Percentiles rank a stretch among this genome's conserved stretches.
Conservation (phyloP, 2,113 vertebrate genomes). For the Eretmochelys imbricata region DNA sequence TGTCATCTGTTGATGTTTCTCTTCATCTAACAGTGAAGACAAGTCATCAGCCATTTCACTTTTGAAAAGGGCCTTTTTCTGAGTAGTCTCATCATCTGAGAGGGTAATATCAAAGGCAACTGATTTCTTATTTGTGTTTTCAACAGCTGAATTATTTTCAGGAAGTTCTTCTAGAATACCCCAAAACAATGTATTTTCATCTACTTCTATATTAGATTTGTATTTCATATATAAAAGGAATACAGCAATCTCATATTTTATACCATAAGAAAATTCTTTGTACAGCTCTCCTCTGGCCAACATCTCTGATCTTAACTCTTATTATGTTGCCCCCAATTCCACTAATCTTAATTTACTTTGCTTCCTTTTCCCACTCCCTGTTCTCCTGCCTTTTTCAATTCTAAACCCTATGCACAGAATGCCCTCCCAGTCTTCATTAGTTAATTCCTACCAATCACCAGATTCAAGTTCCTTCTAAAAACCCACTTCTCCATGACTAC, state of each 20-base stretch:
- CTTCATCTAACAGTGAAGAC: conserved; percentile 80
- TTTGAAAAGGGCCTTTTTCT: neutral
- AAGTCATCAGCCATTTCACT: conserved; percentile 75
- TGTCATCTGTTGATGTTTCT: conserved; percentile 75
- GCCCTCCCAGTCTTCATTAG: neutral
- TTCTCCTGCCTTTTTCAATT: neutral
- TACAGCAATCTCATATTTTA: neutral
- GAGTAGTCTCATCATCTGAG: neutral
- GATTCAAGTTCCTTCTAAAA: neutral
- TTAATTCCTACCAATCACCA: neutral
- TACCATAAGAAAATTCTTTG: neutral
- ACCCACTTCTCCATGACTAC: accelerated
- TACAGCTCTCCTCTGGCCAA: neutral
- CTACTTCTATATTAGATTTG: neutral
- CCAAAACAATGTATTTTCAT: conserved; percentile 45
- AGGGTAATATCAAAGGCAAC: neutral
- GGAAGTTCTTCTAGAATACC: conserved; percentile 58
- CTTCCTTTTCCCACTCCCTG: neutral
- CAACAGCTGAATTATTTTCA: conserved; percentile 53
- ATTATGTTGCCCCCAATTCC: neutral
- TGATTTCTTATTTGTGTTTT: conserved; percentile 66
- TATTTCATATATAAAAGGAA: neutral
- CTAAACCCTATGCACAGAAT: neutral
- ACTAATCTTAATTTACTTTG: neutral
- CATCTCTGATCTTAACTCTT: neutral